phyloP scores from a whole-genome alignment of 1,140 invertebrate genomes.

The Caenorhabditis remanei region DNA sequence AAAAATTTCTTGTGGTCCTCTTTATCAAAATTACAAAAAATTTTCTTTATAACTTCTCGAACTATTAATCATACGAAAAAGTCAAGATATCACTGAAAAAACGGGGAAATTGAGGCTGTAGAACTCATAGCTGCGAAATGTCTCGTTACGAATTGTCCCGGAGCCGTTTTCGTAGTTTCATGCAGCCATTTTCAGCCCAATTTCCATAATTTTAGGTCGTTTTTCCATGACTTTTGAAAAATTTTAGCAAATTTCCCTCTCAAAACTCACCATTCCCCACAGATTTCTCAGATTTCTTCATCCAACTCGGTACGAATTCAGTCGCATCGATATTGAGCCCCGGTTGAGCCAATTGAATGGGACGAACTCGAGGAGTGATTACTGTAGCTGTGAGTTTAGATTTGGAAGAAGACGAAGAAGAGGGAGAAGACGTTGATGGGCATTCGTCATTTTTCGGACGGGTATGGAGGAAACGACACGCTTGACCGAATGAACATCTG shows the following conservation, averaged over 20 bases:
- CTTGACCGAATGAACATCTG: constrained; percentile 58
- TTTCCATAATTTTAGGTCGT: background rate
- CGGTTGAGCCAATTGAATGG: background rate
- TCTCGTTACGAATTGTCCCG: too few species aligned
- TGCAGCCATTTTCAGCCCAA: background rate
- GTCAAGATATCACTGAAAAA: too few species aligned
- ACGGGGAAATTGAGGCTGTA: too few species aligned
- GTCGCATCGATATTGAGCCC: constrained; percentile 40
- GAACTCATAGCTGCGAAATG: too few species aligned
- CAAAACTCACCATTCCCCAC: too few species aligned
- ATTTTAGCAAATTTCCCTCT: background rate
- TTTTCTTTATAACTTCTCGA: too few species aligned
- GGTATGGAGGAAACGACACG: constrained; percentile 59
- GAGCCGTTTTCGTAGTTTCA: too few species aligned
- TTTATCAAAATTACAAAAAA: too few species aligned
- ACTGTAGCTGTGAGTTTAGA: background rate
- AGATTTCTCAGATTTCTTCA: background rate
- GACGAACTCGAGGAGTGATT: background rate
- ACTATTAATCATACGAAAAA: too few species aligned
- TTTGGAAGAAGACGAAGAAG: background rate
- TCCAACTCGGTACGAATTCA: constrained; percentile 58
- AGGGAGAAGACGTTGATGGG: too few species aligned
- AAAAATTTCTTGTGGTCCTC: too few species aligned
- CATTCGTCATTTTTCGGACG: background rate
- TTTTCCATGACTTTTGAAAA: constrained; percentile 3